Base-by-base conservation (phyloP, 2,888 invertebrate species). In the Tuta absoluta region DNA sequence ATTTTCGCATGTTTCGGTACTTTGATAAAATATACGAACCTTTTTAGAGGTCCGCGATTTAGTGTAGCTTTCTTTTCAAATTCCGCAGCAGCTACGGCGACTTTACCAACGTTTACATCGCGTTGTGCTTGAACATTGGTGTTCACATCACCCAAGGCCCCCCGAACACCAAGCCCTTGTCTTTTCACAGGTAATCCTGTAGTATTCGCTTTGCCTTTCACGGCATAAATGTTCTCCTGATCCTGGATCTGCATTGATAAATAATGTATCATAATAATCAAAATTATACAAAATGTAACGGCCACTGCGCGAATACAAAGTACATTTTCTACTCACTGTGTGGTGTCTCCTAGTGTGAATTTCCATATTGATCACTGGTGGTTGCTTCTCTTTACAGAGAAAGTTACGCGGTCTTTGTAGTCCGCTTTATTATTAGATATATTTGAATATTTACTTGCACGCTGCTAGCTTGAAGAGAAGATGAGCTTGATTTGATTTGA, bases 61-160 rank as follows among this genome's bases (percentile, higher is more conserved):
- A 76, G 63, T 1, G 75, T 72, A 1, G 80, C 77, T 72, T 91
- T 91, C 68, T 90, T 90, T 69, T 90, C 92, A 51, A 79, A 85
- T 62, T 91, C 89, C 0, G 85, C 81, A 17, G 85, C 73, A 24
- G 82, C 78, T 60, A 77, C 78, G 14, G 85, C 84, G 1, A 84
- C 83, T 79, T 92, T 91, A 0, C 86, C 84, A 28, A 76, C 69
- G 58, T 71, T 71, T 3, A 81, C 69, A 21, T 86, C 85, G 5
- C 85, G 81, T 67, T 85, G 86, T 2, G 75, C 71, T 73, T 85
- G 86, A 2, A 87, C 79, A 72, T 92, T 92, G 1, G 84, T 80
- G 67, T 85, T 88, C 49, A 91, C 72, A 68, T 92, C 92, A 11
- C 89, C 91, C 37, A 92, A 75, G 49, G 86, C 89, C 17, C 91